Evolutionary conservation across 2,797 vertebrate genomes (phyloP).

Genomic region (Lacerta bilineata): DNA sequence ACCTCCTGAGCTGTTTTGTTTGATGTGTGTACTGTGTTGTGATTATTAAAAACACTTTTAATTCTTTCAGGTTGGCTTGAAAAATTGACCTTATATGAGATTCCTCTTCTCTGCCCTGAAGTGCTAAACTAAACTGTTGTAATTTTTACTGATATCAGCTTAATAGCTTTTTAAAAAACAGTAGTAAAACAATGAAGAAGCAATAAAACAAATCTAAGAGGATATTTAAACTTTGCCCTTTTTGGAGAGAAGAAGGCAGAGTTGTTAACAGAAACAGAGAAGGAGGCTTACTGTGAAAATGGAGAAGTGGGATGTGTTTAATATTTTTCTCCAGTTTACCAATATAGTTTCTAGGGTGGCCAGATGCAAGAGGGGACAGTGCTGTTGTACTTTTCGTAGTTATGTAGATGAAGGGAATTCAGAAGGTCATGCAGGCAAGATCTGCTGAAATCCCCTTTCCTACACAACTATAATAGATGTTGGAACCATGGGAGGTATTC

Average conservation of each 20-base stretch:
- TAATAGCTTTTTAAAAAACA: background rate
- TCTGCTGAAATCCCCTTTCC: no score
- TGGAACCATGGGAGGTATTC: no score
- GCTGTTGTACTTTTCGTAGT: background rate
- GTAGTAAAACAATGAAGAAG: constrained; percentile 60
- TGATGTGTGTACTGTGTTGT: constrained; percentile 36
- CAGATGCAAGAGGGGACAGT: background rate
- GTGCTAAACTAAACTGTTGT: constrained; percentile 53
- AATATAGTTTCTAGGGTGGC: background rate
- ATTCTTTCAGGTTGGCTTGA: constrained; percentile 70
- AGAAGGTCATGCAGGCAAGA: no score
- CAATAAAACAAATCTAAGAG: constrained; percentile 54
- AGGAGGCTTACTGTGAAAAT: constrained; percentile 7
- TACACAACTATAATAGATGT: no score
- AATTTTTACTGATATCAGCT: constrained; percentile 48
- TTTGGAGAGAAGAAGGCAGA: constrained; percentile 31
- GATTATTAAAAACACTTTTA: constrained; percentile 57
- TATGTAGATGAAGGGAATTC: no score
- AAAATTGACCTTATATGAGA: constrained; percentile 64
- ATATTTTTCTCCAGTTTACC: constrained; percentile 47
- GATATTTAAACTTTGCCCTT: constrained; percentile 50
- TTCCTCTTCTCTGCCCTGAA: constrained; percentile 11
- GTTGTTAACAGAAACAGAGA: constrained; percentile 28
- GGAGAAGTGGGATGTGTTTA: background rate
- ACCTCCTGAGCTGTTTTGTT: background rate